Evolutionary conservation across 2,113 vertebrate species (phyloP).

Genomic region (Cepphus grylle): DNA sequence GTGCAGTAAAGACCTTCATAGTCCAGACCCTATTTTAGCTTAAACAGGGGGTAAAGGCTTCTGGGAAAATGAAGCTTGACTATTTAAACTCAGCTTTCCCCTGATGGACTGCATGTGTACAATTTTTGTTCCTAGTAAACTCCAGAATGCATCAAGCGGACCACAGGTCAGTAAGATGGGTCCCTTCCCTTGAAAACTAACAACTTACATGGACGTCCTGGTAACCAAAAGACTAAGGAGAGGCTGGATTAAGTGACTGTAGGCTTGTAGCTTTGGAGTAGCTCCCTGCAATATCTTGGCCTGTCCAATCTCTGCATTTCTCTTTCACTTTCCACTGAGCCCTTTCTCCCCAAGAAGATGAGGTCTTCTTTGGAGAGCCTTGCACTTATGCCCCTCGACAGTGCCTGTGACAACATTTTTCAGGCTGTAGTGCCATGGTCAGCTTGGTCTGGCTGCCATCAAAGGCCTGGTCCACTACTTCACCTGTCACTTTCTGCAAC

Average conservation of each 20-base stretch:
- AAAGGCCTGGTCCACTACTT: neutral
- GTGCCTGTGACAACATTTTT: neutral
- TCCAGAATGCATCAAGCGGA: neutral
- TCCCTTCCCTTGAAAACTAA: neutral
- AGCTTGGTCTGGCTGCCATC: neutral
- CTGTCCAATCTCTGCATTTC: neutral
- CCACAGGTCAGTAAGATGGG: neutral
- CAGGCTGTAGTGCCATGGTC: neutral
- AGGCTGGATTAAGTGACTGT: neutral
- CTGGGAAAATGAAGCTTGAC: neutral
- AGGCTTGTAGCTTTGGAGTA: neutral
- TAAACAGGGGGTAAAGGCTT: neutral
- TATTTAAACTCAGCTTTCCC: neutral
- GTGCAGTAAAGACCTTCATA: fast-evolving
- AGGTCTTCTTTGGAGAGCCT: neutral
- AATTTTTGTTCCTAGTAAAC: neutral
- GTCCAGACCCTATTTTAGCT: neutral
- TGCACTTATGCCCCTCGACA: neutral
- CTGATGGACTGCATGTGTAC: neutral
- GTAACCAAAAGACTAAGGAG: neutral
- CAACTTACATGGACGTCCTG: neutral
- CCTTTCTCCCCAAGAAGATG: neutral
- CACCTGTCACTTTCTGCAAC: neutral
- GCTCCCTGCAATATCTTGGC: neutral
- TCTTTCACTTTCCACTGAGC: neutral